Base-by-base conservation (phyloP, 37 sponge, comb jelly and placozoan genomes). In the Haliclona indistincta region DNA sequence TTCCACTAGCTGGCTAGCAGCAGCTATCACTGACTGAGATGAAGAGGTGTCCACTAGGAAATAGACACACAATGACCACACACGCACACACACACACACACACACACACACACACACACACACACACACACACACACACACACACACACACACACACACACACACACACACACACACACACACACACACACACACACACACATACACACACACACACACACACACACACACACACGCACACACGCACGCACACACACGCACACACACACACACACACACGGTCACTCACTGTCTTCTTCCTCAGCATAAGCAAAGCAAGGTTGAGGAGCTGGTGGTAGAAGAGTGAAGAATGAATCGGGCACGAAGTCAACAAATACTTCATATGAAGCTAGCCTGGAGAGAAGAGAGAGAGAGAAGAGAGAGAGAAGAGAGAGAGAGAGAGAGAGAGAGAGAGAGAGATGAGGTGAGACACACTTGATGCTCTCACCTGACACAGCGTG, bases 291-390 rank as follows among this genome's bases (percentile, higher is more conserved):
- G 22, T 54, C 83, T 0, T 40, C 64, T 38, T 85, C 71, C 34
- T 44, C 28, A 20, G 60, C 63, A 73, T 83, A 93, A 36, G 78
- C 81, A 80, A 82, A 93, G 51, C 25, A 25, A 2, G 79, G 67
- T 30, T 49, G 38, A 0, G 90, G 82, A n/a, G 85, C 82, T 8
- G 80, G 79, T 15, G 94, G 90, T 6, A 89, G 70, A 13, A 93
- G 66, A n/a, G 80, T 28, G 30, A 26, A 0, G 58, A 86, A 89
- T 11, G 41, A 37, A 17, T 26, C 66, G 17, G 86, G 94, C 0
- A 93, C 41, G 33, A 79, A 33, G 17, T 93, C 94, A 54, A 56
- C 47, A 52, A 93, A 73, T 6, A 75, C 83, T 15, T 93, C 90
- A 60, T 83, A 82, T 29, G 82, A 85, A 28, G 80, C 71, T 6